phyloP scores from a whole-genome alignment of 2,797 vertebrate species.

The Tokudaia muenninki region DNA sequence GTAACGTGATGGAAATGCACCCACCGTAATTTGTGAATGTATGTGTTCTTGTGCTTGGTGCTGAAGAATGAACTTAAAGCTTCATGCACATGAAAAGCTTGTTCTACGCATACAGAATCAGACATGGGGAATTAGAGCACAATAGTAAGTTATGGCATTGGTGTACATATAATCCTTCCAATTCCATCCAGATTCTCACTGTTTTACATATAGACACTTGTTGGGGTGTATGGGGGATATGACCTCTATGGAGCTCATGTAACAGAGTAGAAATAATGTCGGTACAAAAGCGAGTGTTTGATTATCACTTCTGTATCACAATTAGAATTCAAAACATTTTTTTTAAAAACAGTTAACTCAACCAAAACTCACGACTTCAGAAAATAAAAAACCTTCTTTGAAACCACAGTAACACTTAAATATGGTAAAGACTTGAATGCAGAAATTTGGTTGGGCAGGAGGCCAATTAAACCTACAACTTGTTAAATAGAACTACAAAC shows the following conservation, averaged over 20 bases:
- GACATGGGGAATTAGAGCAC: neutral
- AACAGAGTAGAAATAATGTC: neutral
- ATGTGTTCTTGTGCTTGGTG: neutral
- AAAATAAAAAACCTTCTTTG: neutral
- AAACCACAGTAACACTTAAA: neutral
- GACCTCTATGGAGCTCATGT: neutral
- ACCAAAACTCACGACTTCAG: neutral
- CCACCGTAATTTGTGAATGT: neutral
- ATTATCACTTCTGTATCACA: too few species aligned
- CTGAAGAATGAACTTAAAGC: neutral
- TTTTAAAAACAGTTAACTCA: neutral
- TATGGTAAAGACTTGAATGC: neutral
- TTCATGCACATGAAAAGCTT: neutral
- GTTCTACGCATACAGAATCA: neutral
- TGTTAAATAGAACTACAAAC: neutral
- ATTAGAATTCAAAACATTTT: neutral
- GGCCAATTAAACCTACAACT: neutral
- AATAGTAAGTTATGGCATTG: neutral
- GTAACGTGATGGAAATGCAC: neutral
- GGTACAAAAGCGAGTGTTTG: neutral
- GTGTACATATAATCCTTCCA: neutral
- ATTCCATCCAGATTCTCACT: neutral
- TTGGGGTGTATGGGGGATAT: neutral
- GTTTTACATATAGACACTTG: neutral
- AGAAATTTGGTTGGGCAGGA: neutral